Conservation (phyloP, 2,113 vertebrate genomes). For the Dicerorhinus sumatrensis region DNA sequence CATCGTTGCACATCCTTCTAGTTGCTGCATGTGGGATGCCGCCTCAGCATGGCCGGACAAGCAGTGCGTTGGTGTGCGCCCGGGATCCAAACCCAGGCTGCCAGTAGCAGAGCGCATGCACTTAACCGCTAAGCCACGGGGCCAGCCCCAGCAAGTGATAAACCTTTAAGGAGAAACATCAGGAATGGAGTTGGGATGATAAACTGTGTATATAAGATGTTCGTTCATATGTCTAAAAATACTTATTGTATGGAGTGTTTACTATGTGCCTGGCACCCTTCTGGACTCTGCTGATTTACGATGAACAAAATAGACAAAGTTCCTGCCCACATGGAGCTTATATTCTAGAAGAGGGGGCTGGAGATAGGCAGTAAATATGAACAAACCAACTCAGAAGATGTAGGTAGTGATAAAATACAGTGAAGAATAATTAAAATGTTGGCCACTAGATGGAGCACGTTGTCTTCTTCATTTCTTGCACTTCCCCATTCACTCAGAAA, state of each 20-base stretch:
- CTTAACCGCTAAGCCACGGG: too few relatives aligned
- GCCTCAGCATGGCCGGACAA: too few relatives aligned
- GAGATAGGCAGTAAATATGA: not conserved
- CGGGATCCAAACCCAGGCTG: too few relatives aligned
- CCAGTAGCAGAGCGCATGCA: too few relatives aligned
- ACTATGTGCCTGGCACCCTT: not conserved
- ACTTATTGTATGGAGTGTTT: not conserved
- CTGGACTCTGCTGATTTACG: not conserved
- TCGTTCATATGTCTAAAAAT: not conserved
- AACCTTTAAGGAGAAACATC: not conserved
- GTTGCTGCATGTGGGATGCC: too few relatives aligned
- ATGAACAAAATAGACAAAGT: not conserved
- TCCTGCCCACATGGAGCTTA: not conserved
- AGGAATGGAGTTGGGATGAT: not conserved
- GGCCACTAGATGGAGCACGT: not conserved
- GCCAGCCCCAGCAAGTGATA: not conserved
- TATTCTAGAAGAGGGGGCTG: not conserved
- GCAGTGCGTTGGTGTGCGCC: too few relatives aligned
- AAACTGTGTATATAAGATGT: not conserved
- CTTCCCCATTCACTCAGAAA: rapidly evolving
- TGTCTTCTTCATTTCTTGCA: not conserved
- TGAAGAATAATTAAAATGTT: not conserved
- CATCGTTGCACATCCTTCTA: too few relatives aligned
- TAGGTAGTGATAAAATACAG: not conserved
- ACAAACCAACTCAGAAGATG: not conserved